Percentiles rank a stretch among this genome's conserved stretches.
These are phyloP conservation scores for Salvelinus alpinus DNA, from an alignment of 2,113 vertebrate species.

Conservation along the genomic window DNA sequence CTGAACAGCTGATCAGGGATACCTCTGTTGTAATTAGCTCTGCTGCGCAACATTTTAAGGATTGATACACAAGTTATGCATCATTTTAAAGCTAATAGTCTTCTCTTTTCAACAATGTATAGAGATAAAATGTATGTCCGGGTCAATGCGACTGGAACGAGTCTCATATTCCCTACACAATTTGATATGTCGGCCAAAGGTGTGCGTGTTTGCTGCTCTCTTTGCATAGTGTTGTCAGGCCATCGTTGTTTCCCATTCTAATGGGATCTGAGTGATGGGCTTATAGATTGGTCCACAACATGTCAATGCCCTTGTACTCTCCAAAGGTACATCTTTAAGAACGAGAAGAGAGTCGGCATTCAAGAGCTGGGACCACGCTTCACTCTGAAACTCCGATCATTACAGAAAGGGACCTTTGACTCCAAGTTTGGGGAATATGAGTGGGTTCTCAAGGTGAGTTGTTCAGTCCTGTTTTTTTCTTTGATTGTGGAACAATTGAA, in stretches of 20 bases:
- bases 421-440: slow-evolving; percentile 98
- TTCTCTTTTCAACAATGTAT: no score
- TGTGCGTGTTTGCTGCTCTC: not conserved
- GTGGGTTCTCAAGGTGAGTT: slow-evolving; percentile 95
- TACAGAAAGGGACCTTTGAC: slow-evolving; percentile 98
- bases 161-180: no score
- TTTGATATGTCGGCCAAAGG: no score
- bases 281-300: not conserved
- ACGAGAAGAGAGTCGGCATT: slow-evolving; percentile 96
- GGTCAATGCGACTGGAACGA: no score
- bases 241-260: not conserved
- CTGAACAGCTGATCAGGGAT: no score
- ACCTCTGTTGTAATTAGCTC: no score
- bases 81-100: no score
- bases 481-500: not conserved
- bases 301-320: not conserved
- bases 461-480: not conserved
- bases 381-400: slow-evolving; percentile 93
- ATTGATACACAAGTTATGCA: no score
- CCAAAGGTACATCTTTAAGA: slow-evolving; percentile 90
- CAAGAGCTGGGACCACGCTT: slow-evolving; percentile 97
- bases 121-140: no score
- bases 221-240: not conserved
- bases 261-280: not conserved
- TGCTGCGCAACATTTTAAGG: no score